Conservation (phyloP, 2,113 vertebrate genomes). For the Bungarus multicinctus region DNA sequence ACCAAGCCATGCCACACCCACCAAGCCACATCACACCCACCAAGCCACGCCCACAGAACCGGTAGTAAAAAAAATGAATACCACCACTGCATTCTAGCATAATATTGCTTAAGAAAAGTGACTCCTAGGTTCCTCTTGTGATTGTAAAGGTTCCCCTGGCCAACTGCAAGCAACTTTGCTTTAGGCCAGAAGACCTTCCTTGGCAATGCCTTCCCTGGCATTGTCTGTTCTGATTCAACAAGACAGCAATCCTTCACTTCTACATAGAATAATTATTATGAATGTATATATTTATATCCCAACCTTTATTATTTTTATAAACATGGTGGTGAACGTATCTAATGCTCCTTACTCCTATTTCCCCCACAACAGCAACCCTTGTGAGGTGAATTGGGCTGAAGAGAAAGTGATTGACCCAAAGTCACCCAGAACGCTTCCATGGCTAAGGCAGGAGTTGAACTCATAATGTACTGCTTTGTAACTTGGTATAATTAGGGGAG, state of each 20-base stretch:
- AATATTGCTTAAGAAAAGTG: not conserved
- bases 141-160: not conserved
- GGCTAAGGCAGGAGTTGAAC: not conserved
- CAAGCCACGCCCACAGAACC: too few species aligned
- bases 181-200: not conserved
- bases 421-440: not conserved
- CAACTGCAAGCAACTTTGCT: constrained; percentile 1
- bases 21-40: too few species aligned
- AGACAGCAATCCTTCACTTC: not conserved
- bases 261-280: fast-evolving
- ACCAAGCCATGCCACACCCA: too few species aligned
- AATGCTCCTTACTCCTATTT: not conserved
- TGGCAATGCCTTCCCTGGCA: not conserved
- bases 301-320: not conserved
- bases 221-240: not conserved
- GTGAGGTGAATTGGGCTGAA: not conserved
- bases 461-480: not conserved
- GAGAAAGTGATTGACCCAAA: not conserved
- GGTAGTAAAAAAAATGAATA: too few species aligned
- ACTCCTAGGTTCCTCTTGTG: not conserved
- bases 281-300: not conserved
- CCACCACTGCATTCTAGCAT: not conserved
- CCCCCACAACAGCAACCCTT: not conserved
- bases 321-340: too few species aligned
- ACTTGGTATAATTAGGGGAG: not conserved